Conservation (phyloP, 2,113 vertebrate species). For the Notarius lentiginosus region DNA sequence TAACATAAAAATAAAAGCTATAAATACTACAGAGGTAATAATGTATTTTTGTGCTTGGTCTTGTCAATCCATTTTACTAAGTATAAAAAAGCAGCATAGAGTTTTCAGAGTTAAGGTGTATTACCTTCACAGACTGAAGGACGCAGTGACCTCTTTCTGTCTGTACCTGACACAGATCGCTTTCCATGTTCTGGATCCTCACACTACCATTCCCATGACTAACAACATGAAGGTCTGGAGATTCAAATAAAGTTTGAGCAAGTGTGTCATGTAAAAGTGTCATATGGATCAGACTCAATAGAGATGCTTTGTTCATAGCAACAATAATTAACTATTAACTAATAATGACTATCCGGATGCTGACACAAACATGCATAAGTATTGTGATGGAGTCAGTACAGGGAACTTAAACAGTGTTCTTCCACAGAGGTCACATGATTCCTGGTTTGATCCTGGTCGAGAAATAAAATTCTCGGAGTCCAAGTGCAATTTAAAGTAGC, state of each 20-base stretch:
- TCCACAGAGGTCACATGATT: neutral
- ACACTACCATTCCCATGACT: constrained; percentile 79
- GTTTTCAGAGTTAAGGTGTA: neutral
- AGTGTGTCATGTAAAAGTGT: constrained; percentile 21
- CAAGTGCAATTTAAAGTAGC: too few relatives aligned
- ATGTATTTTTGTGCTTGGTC: neutral
- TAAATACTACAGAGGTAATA: neutral
- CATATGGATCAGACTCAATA: neutral
- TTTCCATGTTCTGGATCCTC: constrained; percentile 84
- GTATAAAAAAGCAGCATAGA: neutral
- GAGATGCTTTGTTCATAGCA: neutral
- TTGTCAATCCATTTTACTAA: neutral
- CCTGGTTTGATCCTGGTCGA: too few relatives aligned
- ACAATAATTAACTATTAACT: neutral
- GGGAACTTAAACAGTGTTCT: neutral
- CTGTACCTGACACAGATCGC: constrained; percentile 84
- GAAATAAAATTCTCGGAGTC: too few relatives aligned
- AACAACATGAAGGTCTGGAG: constrained; percentile 85
- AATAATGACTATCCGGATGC: neutral
- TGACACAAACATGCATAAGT: neutral
- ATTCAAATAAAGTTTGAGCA: constrained; percentile 4
- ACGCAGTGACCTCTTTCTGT: constrained; percentile 82
- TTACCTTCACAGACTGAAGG: constrained; percentile 88
- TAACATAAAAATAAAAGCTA: neutral
- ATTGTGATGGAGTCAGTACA: neutral